Evolutionary conservation across 1,140 invertebrate genomes (phyloP), one percentile per base, ranked within the genome.

Genomic region (Drosophila ambigua): DNA sequence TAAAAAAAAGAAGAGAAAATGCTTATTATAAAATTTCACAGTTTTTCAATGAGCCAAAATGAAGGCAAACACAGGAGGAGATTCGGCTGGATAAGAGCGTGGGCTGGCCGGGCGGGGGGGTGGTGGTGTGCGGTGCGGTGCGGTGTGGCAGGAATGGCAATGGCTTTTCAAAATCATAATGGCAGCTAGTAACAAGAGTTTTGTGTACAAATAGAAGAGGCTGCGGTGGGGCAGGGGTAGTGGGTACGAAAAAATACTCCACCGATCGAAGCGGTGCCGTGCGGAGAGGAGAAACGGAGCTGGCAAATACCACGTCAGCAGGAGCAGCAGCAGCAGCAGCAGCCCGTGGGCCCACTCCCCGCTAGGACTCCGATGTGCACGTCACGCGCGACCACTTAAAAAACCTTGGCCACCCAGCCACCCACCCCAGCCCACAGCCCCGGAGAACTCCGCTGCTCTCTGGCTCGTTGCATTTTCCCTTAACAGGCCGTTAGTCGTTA

Each of bases 1-100:
- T 13, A 4, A 48, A 52, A 52, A 52, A 52, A 24, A 35, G 31
- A 52, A 54, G 48, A 43, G 68, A 90, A 91, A 91, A 75, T 91
- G 90, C 85, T 91, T 91, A 91, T 91, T 91, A 91, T 91, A 88
- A 91, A 91, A 91, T 91, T 91, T 91, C 90, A 91, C 90, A 91
- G 85, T 91, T 91, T 88, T 91, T 90, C 88, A 89, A 89, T 90
- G 87, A 90, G 82, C 69, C 67, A 67, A 72, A 74, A 53, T 50
- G 52, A 53, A 65, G 63, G 57, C 44, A 71, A 71, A 60, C 28
- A 41, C 35, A 13, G 35, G 11, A 39, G 35, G 35, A 39, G 35
- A 4, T 39, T 39, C 11, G 0, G 4, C 3, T 8, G 28, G 3
- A 24, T 1, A 3, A 31, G 43, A 13, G 44, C 8, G 62, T 5